Evolutionary conservation across 2,888 invertebrate species (phyloP), one percentile per base, ranked within the genome.

Genomic region (Sinotaia quadrata): DNA sequence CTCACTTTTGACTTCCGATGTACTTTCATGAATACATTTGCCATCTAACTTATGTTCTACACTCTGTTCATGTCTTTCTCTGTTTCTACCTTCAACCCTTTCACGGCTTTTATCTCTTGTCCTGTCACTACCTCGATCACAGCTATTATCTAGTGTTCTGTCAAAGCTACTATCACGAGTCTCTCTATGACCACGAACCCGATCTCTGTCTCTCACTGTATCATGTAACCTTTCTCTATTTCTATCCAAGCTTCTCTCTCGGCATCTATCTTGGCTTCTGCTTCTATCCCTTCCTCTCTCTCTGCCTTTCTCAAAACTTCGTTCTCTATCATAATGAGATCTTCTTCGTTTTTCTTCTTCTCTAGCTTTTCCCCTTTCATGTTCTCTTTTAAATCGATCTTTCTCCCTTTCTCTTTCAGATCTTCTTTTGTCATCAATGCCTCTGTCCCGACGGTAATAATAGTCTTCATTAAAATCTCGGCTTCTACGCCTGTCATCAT

Each of bases 361-460:
- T 62, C 58, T 68, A 37, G 73, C 65, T 31, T 67, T 62, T 56
- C 61, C 41, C 37, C 68, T 60, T 72, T 71, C 47, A 59, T 71
- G 37, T 58, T 69, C 31, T 67, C 68, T 47, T 60, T 69, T 21
- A 51, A 41, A 41, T 49, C 62, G 56, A 21, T 67, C 67, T 37
- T 49, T 62, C 65, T 63, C 65, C 31, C 62, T 57, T 67, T 69
- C 68, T 56, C 68, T 59, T 51, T 61, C 58, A 21, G 62, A 70
- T 47, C 44, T 60, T 18, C 51, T n/a, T 27, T 52, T 49, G 34
- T 54, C 59, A 18, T 52, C 58, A 33, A 34, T 29, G 18, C 44
- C 52, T 12, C 66, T 69, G 44, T 65, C 66, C 2, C 65, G 56
- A 37, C 36, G 41, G 33, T 63, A 60, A 18, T 65, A 67, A 37